These are phyloP conservation scores for Psittacula cyanocephala DNA, from an alignment of 2,113 vertebrate species.

Conservation along the genomic window DNA sequence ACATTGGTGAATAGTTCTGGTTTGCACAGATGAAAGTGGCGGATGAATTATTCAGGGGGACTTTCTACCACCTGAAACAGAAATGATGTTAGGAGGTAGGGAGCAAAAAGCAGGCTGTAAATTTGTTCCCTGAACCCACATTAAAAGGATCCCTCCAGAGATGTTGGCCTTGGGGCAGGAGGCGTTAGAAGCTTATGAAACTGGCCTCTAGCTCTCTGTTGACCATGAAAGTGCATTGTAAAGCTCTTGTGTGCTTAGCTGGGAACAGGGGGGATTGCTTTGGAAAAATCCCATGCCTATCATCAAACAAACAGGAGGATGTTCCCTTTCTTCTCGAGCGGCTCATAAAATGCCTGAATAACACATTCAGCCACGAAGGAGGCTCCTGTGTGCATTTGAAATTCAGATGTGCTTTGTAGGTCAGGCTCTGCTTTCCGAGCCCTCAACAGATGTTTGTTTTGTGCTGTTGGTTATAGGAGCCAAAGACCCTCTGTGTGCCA, in stretches of 20 bases:
- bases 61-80: neutral
- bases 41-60: neutral
- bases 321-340: neutral
- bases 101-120: neutral
- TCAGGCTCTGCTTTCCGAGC: neutral
- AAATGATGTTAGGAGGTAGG: neutral
- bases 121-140: neutral
- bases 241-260: neutral
- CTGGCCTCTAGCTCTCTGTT: neutral
- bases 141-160: neutral
- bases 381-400: neutral
- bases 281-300: neutral
- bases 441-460: neutral
- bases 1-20: neutral
- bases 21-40: neutral
- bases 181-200: neutral
- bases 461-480: neutral
- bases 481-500: fast-evolving
- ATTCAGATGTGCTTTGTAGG: neutral
- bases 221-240: neutral
- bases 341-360: neutral
- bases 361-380: neutral
- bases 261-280: neutral
- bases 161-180: neutral
- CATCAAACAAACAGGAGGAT: neutral